Evolutionary conservation across 2,113 vertebrate species (phyloP).

Genomic region (Pygoscelis antarcticus): DNA sequence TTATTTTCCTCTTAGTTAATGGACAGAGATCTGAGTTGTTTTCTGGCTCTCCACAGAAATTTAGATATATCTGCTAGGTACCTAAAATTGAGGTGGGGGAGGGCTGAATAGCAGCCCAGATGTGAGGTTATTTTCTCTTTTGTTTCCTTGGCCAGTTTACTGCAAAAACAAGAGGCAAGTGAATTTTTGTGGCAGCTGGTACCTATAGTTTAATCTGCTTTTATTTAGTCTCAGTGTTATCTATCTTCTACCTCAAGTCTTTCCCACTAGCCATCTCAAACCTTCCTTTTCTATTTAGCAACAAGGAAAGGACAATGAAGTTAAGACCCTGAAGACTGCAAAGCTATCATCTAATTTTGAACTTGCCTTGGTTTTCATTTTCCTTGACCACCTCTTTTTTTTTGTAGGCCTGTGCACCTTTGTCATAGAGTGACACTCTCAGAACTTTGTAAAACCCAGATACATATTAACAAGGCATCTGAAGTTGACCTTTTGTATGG

Average conservation of each 20-base stretch:
- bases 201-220: background rate
- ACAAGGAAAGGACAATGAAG: background rate
- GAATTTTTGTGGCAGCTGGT: background rate
- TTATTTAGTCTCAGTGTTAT: background rate
- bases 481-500: constrained; percentile 32
- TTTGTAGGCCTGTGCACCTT: background rate
- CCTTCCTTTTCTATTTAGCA: background rate
- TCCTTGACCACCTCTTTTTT: background rate
- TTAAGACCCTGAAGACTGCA: background rate
- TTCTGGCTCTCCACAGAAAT: background rate
- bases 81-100: background rate
- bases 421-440: background rate
- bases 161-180: background rate
- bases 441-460: background rate
- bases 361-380: background rate
- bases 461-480: constrained; percentile 3
- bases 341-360: background rate
- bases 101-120: background rate
- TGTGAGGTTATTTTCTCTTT: background rate
- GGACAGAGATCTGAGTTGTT: background rate
- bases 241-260: background rate
- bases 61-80: background rate
- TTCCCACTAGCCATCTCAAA: background rate
- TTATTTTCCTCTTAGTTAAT: background rate
- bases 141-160: background rate